A percentile compares a stretch with the other conserved stretches of the same genome.
phyloP scores from a whole-genome alignment of 2,797 vertebrate species.

The Bradypodion ventrale region DNA sequence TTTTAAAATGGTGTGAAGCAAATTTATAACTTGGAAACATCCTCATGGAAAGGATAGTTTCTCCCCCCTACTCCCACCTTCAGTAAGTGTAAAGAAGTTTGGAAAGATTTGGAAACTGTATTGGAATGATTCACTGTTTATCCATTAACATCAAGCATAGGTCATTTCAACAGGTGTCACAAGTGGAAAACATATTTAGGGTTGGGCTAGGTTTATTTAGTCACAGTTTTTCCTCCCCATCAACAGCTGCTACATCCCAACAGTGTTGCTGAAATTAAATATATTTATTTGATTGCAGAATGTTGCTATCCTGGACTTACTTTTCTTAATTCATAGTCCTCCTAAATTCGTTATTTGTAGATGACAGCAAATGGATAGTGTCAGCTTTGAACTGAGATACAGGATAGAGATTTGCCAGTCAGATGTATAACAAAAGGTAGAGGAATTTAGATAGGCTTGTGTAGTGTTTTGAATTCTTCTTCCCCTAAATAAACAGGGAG shows the following conservation, averaged over 20 bases:
- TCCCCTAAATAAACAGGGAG: constrained; percentile 31
- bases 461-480: constrained; percentile 37
- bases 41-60: not conserved
- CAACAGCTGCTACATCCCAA: constrained; percentile 47
- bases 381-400: constrained; percentile 27
- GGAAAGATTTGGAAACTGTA: not conserved
- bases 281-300: constrained; percentile 42
- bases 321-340: not conserved
- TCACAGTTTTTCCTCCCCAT: constrained; percentile 49
- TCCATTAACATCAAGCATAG: constrained; percentile 23
- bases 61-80: too few relatives aligned
- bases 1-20: not conserved
- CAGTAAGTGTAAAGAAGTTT: not conserved
- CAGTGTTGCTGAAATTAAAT: not conserved
- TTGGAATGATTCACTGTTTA: constrained; percentile 33
- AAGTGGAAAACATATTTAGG: constrained; percentile 49
- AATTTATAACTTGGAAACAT: not conserved
- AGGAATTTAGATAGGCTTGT: constrained; percentile 10
- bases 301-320: constrained; percentile 33
- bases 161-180: constrained; percentile 39
- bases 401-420: constrained; percentile 29
- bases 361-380: constrained; percentile 10
- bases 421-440: constrained; percentile 36
- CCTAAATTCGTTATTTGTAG: constrained; percentile 27
- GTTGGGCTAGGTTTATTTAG: constrained; percentile 45